Conservation (phyloP, 2,797 vertebrate genomes). For the Tolypeutes matacus region DNA sequence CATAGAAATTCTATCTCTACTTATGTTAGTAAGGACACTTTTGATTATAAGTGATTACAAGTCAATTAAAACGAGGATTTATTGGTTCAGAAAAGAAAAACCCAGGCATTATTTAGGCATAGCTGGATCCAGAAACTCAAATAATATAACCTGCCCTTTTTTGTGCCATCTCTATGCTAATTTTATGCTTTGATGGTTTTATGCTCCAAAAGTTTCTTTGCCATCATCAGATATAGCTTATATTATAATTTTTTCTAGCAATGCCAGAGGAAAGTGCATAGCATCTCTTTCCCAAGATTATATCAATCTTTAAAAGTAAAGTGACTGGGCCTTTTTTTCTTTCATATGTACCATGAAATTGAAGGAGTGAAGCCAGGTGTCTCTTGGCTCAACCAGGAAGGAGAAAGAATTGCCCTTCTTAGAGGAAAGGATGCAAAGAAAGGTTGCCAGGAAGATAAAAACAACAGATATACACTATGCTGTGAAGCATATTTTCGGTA, state of each 20-base stretch:
- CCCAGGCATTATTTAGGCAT: not conserved
- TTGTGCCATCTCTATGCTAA: not conserved
- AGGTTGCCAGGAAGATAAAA: constrained; percentile 34
- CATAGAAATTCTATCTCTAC: not conserved
- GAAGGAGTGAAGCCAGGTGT: constrained; percentile 26
- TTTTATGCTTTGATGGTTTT: constrained; percentile 33
- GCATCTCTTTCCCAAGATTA: constrained; percentile 32
- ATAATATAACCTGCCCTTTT: not conserved
- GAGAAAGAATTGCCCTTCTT: not conserved
- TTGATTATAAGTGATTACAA: not conserved
- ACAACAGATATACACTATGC: not conserved
- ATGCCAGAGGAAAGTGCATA: constrained; percentile 56
- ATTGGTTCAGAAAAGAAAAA: not conserved
- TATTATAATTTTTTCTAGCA: not conserved
- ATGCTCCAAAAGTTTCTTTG: constrained; percentile 25
- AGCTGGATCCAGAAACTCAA: not conserved
- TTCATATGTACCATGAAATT: constrained; percentile 47
- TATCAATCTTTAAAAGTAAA: constrained; percentile 47
- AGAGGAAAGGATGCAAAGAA: not conserved
- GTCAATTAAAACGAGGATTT: not conserved
- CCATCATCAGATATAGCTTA: not conserved
- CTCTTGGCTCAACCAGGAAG: not conserved
- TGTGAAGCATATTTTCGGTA: not conserved
- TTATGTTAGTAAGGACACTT: not conserved
- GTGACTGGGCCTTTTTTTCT: constrained; percentile 4